These are phyloP conservation scores for Jacana jacana DNA, from an alignment of 2,113 vertebrate species.

Conservation along the genomic window DNA sequence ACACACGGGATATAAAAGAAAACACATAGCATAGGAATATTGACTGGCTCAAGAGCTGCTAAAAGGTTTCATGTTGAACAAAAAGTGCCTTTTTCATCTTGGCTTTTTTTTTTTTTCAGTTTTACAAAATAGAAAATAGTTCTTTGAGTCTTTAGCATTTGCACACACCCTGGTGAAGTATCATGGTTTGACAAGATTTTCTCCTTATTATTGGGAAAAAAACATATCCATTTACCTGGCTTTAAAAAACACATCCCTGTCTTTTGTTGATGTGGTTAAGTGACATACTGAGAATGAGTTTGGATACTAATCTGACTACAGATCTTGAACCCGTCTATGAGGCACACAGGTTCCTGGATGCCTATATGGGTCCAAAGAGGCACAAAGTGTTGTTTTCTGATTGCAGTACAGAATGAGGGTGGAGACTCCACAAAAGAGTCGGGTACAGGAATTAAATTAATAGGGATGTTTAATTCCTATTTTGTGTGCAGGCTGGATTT, in stretches of 20 bases:
- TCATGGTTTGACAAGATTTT: background rate
- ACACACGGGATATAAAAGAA: background rate
- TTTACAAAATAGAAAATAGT: background rate
- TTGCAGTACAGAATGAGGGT: background rate
- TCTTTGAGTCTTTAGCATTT: background rate
- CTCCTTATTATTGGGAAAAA: background rate
- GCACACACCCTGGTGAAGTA: background rate
- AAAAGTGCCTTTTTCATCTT: background rate
- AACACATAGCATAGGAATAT: background rate
- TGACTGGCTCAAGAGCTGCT: slow-evolving; percentile 10
- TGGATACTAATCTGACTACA: background rate
- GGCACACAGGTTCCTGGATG: background rate
- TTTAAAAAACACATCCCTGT: background rate
- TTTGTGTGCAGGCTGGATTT: background rate
- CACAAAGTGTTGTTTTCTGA: background rate
- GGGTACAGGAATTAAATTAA: too few relatives aligned
- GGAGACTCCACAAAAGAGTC: background rate
- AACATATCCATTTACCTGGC: background rate
- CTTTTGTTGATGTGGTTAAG: background rate
- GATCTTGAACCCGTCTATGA: background rate
- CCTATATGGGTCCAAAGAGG: background rate
- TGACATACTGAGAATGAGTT: background rate
- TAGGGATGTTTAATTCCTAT: too few relatives aligned
- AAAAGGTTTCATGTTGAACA: background rate
- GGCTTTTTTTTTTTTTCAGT: background rate